Base-by-base conservation (phyloP, 2,797 vertebrate genomes). In the Sternotherus odoratus region DNA sequence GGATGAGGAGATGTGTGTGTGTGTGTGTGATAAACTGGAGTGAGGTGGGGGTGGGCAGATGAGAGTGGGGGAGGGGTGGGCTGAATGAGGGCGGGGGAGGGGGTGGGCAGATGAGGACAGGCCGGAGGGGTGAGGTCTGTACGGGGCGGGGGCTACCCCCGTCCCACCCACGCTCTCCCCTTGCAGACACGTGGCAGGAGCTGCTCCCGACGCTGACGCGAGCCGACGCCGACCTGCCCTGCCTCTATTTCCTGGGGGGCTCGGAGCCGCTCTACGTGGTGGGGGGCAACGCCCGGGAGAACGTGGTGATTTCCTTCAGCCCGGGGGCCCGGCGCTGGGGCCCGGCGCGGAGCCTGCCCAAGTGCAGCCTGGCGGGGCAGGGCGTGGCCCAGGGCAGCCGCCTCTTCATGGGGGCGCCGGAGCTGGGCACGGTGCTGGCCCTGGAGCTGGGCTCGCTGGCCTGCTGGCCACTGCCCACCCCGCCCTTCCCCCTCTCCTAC, bases 161-260 rank as follows among this genome's bases (percentile, higher is more conserved):
- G 48, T 26, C 50, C 30, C 4, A 17, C 30, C 10, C 2, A 3
- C 12, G 5, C 24, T 4, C 82, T 77, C 90, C 49, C 94, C 33
- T 77, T 3, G 69, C 91, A 98, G 98, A 98, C 87, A 95, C 88
- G 12, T 99, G 98, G 98, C 95, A 88, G 88, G 98, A 99, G 88
- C 93, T 98, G 36, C 98, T 98, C 82, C 98, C 98, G 30, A 98
- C 98, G 5, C 98, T 98, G 21, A 98, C 98, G 69, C 97, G 98
- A 94, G 94, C 97, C 9, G 97, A 97, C 33, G 97, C 96, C 51
- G 94, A 98, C 79, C 95, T 98, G n/a, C 98, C 98, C 36, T 97
- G 95, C 50, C 97, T 98, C 54, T 97, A 98, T 96, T 98, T 98
- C 95, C 96, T 99, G 94, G 98, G 98, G 33, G 97, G 98, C 82